Percentiles rank a stretch among this genome's conserved stretches.
Evolutionary conservation across 2,113 vertebrate species (phyloP).

Genomic region (Hemicordylus capensis): DNA sequence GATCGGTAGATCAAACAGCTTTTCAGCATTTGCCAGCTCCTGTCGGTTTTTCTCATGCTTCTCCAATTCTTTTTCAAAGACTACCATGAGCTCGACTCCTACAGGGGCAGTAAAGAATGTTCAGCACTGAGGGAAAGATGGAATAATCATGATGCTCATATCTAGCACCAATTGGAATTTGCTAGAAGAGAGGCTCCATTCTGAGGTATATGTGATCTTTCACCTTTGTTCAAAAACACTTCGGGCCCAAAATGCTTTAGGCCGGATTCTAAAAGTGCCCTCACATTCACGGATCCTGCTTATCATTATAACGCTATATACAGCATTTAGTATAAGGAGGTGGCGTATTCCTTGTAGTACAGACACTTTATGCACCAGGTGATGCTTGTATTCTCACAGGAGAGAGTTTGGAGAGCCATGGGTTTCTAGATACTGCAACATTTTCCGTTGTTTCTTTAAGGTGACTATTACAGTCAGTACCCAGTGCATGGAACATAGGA

Average conservation of each 20-base stretch:
- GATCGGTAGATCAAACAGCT: slow-evolving; percentile 86
- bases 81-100: slow-evolving; percentile 82
- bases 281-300: too few relatives aligned
- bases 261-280: too few relatives aligned
- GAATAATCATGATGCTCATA: background rate
- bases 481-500: too few relatives aligned
- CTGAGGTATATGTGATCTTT: background rate
- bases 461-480: background rate
- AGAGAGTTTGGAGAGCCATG: background rate
- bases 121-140: too few relatives aligned
- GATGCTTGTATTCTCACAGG: background rate
- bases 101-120: background rate
- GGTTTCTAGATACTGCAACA: background rate
- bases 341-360: too few relatives aligned
- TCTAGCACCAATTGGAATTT: too few relatives aligned
- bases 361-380: background rate
- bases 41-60: slow-evolving; percentile 74
- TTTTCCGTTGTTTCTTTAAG: background rate
- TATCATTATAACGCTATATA: too few relatives aligned
- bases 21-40: slow-evolving; percentile 86
- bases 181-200: background rate
- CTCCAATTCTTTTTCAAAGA: slow-evolving; percentile 82
- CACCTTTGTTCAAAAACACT: too few relatives aligned
- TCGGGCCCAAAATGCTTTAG: background rate
- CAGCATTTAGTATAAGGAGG: too few relatives aligned